Evolutionary conservation across 2,113 vertebrate genomes (phyloP).

Genomic region (Hyaena hyaena): DNA sequence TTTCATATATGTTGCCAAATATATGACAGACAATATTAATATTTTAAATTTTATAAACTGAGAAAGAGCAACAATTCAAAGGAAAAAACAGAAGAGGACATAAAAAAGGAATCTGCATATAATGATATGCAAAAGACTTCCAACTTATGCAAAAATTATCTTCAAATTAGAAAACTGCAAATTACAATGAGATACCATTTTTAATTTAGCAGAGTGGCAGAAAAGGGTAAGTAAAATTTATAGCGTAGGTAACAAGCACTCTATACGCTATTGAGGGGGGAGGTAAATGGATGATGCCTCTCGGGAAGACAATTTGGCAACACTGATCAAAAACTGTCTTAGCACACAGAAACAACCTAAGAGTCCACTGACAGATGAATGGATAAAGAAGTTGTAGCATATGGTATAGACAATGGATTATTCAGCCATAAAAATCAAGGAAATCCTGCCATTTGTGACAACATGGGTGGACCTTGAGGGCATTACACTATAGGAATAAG

Average conservation of each 20-base stretch:
- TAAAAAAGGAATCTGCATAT: neutral
- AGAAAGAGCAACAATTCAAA: conserved; percentile 7
- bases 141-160: conserved; percentile 25
- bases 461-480: neutral
- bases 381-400: neutral
- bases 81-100: conserved; percentile 20
- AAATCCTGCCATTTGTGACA: neutral
- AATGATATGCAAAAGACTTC: conserved; percentile 38
- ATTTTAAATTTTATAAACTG: conserved; percentile 52
- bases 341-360: neutral
- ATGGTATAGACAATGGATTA: neutral
- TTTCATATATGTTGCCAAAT: conserved; percentile 14
- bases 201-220: conserved; percentile 18
- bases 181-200: conserved; percentile 49
- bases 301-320: conserved; percentile 41
- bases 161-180: conserved; percentile 54
- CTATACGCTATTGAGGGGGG: neutral
- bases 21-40: neutral
- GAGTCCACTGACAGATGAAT: neutral
- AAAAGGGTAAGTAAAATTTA: conserved; percentile 17
- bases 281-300: neutral
- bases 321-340: neutral
- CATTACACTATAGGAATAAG: neutral
- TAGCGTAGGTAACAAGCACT: neutral
- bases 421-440: neutral